A percentile compares a stretch with the other conserved stretches of the same genome.
These are phyloP conservation scores for Gobiocypris rarus DNA, from an alignment of 2,113 vertebrate species.

Conservation along the genomic window DNA sequence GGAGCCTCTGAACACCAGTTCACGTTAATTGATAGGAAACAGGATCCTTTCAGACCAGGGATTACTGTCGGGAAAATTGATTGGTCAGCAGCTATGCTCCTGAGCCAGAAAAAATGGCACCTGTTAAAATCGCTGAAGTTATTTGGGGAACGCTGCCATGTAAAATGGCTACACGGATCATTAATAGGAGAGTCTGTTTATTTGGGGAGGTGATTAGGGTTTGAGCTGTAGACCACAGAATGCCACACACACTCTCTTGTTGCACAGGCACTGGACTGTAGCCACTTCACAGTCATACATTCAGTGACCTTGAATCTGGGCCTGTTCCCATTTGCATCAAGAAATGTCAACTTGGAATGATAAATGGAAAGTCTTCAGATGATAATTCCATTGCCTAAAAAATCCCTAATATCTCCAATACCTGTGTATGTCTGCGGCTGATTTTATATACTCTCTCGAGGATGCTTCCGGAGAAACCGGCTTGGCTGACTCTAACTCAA, in stretches of 20 bases:
- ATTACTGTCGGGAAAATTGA: constrained; percentile 49
- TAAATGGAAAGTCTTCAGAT: background rate
- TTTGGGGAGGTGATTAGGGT: constrained; percentile 50
- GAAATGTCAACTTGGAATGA: constrained; percentile 14
- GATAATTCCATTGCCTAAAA: background rate
- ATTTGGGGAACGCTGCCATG: constrained; percentile 46
- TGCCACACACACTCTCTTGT: constrained; percentile 43
- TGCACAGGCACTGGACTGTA: constrained; percentile 12
- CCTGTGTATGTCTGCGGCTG: background rate
- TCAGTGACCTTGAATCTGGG: constrained; percentile 4
- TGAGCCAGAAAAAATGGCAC: constrained; percentile 41
- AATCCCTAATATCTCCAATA: constrained; percentile 19
- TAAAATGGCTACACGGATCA: constrained; percentile 51
- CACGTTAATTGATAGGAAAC: constrained; percentile 58
- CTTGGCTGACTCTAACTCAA: background rate
- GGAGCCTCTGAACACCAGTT: constrained; percentile 52
- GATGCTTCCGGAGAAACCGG: background rate
- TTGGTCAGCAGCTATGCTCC: constrained; percentile 51
- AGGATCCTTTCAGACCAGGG: constrained; percentile 49
- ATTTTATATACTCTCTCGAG: constrained; percentile 12
- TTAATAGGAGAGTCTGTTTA: constrained; percentile 57
- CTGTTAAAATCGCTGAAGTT: constrained; percentile 55
- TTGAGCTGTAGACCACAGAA: constrained; percentile 35
- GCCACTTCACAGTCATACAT: background rate
- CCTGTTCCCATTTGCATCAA: background rate